Evolutionary conservation across 2,797 vertebrate species (phyloP).

Genomic region (Macroramphosus scolopax): DNA sequence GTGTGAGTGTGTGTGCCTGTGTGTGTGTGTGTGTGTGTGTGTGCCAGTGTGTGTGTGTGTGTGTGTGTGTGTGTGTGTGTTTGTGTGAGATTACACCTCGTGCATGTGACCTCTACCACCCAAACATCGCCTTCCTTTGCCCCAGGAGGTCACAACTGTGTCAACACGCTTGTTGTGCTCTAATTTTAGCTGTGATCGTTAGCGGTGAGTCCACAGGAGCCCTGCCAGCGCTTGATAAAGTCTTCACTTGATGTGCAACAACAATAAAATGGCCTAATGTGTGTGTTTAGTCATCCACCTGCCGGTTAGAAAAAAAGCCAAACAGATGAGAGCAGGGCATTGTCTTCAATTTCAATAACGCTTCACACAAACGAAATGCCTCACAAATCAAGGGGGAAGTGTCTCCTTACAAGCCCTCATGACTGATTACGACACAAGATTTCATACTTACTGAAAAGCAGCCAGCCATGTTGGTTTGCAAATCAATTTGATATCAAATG

Average conservation of each 20-base stretch:
- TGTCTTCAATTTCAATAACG: too few relatives aligned
- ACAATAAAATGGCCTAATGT: conserved; percentile 13
- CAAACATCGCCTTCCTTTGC: conserved; percentile 23
- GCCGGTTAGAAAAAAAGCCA: neutral
- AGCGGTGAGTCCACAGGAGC: too few relatives aligned
- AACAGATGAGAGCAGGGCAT: too few relatives aligned
- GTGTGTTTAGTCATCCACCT: too few relatives aligned
- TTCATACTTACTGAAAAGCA: too few relatives aligned
- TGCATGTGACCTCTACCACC: conserved; percentile 29
- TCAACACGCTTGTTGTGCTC: conserved; percentile 57
- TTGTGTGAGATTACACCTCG: neutral
- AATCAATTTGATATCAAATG: too few relatives aligned
- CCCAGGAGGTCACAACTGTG: conserved; percentile 43
- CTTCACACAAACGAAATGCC: too few relatives aligned
- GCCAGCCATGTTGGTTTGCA: conserved; percentile 4
- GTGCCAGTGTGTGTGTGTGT: conserved; percentile 4
- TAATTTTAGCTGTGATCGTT: conserved; percentile 53
- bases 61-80: conserved; percentile 5
- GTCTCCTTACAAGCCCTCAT: neutral
- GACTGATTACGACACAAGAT: neutral
- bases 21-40: too few relatives aligned
- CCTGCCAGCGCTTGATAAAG: conserved; percentile 39
- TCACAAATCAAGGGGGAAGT: neutral
- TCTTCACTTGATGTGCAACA: conserved; percentile 33
- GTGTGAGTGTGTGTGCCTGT: too few relatives aligned